Evolutionary conservation across 1,140 invertebrate species (phyloP), one percentile per base, ranked within the genome.

Genomic region (Oncopodura yosiiana): DNA sequence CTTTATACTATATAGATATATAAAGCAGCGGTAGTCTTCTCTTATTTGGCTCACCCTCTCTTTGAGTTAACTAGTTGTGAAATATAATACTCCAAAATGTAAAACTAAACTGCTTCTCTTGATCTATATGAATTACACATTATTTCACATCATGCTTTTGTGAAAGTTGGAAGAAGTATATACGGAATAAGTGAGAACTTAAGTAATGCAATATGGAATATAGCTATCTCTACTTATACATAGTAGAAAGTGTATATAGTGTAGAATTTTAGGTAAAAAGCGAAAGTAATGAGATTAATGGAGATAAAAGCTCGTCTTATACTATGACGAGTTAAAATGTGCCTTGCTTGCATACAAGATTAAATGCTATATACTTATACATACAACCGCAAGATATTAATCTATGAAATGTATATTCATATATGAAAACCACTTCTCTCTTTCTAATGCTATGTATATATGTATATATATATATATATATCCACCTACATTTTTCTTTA

Each of bases 211-310:
- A n/a, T n/a, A n/a, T n/a, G n/a, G n/a, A n/a, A n/a, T n/a, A n/a
- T n/a, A n/a, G n/a, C n/a, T n/a, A n/a, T n/a, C n/a, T n/a, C n/a
- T n/a, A n/a, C n/a, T n/a, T n/a, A n/a, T n/a, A 26, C 6, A 26
- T 16, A 19, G 38, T 16, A 19, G 2, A 41, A n/a, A 46, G 29
- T 6, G 45, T 18, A 48, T 21, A 34, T 6, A 14, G 6, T 8
- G 30, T 34, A 14, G 30, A 6, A 14, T 34, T 32, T 32, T 27
- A 46, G 27, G 27, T 46, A 30, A 46, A 30, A 46, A 46, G 34
- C 30, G 44, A 30, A 27, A 49, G 32, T 49, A 49, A 49, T 49
- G 46, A 34, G 46, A 49, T 49, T 49, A 49, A 49, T 49, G 46
- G 46, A 49, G 46, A 49, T 49, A 49, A 49, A 49, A 34, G 30